Evolutionary conservation across 2,113 vertebrate genomes (phyloP).

Genomic region (Atherinomorus stipes): DNA sequence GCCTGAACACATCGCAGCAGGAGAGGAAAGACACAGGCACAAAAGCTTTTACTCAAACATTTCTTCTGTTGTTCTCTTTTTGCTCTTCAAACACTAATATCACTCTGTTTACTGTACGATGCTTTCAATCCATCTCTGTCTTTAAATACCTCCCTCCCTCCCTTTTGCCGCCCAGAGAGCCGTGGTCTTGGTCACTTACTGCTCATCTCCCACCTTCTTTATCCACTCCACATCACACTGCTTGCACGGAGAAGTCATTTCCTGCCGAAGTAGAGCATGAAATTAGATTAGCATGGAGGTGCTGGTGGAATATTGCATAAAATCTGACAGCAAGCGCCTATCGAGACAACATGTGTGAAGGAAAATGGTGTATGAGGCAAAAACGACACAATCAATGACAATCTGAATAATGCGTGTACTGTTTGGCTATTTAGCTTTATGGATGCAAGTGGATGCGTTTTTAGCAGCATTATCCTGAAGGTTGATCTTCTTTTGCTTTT

Average conservation of each 20-base stretch:
- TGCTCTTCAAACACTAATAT: background rate
- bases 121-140: conserved; percentile 7
- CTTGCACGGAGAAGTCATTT: conserved; percentile 89
- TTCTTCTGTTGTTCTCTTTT: background rate
- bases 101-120: background rate
- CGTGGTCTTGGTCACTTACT: conserved; percentile 87
- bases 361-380: background rate
- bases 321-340: conserved; percentile 51
- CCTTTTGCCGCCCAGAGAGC: background rate
- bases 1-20: conserved; percentile 18
- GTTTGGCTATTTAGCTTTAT: background rate
- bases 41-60: background rate
- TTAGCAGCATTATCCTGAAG: too few species aligned
- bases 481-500: too few species aligned
- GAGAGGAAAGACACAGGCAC: conserved; percentile 5
- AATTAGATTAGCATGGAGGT: conserved; percentile 76
- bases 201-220: conserved; percentile 96
- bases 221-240: conserved; percentile 97
- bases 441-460: too few species aligned
- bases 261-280: conserved; percentile 82
- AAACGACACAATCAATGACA: background rate
- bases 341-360: conserved; percentile 22
- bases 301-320: conserved; percentile 46
- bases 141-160: background rate
- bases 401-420: background rate